Evolutionary conservation across 1,140 invertebrate species (phyloP), one percentile per base, ranked within the genome.

Genomic region (Glossosoma conforme): DNA sequence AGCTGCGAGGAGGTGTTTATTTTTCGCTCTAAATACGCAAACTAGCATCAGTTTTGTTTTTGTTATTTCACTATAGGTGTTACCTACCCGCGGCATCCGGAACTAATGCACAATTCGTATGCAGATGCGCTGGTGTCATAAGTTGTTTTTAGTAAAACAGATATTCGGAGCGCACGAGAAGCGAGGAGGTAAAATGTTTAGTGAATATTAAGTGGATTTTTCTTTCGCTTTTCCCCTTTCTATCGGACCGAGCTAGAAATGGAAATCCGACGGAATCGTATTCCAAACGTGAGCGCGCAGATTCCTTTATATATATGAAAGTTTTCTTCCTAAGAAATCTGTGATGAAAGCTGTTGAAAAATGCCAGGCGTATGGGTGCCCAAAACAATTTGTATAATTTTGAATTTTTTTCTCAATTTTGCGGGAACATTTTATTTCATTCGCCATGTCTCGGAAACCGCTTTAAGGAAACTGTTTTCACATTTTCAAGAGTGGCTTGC

Each of bases 101-200:
- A 58, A 50, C 41, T 49, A 53, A 54, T 47, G 50, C 30, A 22
- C 56, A 35, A 58, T 58, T 58, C 47, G 56, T 58, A 58, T 58
- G 56, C 51, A 53, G 50, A 58, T 57, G 43, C 19, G 42, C 30
- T 46, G 24, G 10, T 44, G 50, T 33, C 55, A 47, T 57, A 57
- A 53, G 55, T 57, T 52, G 55, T 57, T 57, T 56, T 57, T 57
- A 49, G 44, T 57, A 47, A 56, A 52, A 52, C 36, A 45, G 55
- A 57, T 53, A 52, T 44, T 44, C 32, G 49, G 44, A 44, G 32
- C 38, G 22, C 36, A 48, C 19, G 35, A 22, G 38, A 32, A 40
- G 18, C 13, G 14, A 14, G 25, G 40, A 50, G 43, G 49, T 57
- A 52, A 53, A 48, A 52, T 57, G 38, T 53, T 57, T 53, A 53